Conservation (phyloP, 2,797 vertebrate genomes). For the Lepilemur septentrionalis region DNA sequence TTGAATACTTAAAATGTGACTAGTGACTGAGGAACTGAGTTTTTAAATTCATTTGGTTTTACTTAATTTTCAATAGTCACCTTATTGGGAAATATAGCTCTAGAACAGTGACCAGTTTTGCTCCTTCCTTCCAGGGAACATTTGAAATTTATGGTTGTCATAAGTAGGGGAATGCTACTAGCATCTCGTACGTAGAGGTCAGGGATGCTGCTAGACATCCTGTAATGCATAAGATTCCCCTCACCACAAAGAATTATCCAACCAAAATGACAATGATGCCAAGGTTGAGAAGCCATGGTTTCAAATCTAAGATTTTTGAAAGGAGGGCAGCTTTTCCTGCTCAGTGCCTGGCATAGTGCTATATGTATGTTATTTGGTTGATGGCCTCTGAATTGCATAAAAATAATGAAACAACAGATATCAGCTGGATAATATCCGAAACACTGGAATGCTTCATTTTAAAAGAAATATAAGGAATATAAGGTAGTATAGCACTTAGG, state of each 20-base stretch:
- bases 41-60: not conserved
- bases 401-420: not conserved
- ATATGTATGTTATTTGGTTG: not conserved
- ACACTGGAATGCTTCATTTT: not conserved
- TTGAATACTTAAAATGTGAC: not conserved
- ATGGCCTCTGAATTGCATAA: not conserved
- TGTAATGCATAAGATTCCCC: not conserved
- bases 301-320: not conserved
- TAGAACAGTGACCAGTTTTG: not conserved
- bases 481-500: not conserved
- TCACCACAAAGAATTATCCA: not conserved
- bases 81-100: not conserved
- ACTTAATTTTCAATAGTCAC: not conserved
- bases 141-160: not conserved
- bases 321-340: not conserved
- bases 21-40: not conserved
- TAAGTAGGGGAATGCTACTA: too few relatives aligned
- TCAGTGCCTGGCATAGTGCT: not conserved
- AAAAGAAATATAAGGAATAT: not conserved
- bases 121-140: not conserved
- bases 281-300: not conserved
- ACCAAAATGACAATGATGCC: not conserved
- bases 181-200: not conserved
- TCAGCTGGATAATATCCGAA: not conserved
- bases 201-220: not conserved